phyloP scores from a whole-genome alignment of 2,888 invertebrate species.

The Pristionchus exspectatus region DNA sequence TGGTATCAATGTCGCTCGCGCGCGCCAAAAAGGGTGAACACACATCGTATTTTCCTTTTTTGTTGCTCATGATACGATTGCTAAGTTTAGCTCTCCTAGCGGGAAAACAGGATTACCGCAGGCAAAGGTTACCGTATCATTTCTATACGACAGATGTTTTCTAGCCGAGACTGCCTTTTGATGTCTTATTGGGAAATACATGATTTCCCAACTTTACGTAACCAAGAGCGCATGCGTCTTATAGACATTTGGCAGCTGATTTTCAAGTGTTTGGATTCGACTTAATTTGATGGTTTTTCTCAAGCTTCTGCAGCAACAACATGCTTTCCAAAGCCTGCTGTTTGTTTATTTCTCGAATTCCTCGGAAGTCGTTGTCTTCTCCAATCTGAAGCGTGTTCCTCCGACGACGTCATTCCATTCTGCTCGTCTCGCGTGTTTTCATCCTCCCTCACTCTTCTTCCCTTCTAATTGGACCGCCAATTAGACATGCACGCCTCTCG shows the following conservation, averaged over 20 bases:
- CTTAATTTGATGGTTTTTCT: too few species aligned
- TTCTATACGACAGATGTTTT: neutral
- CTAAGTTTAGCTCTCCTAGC: neutral
- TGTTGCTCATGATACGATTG: neutral
- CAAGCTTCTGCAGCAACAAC: too few species aligned
- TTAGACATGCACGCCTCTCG: neutral
- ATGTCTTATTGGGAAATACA: neutral
- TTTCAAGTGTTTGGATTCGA: neutral
- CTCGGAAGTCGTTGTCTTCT: neutral
- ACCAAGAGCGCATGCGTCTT: neutral
- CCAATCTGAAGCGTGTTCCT: neutral
- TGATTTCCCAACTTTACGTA: neutral
- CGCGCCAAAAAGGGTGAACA: conserved; percentile 11
- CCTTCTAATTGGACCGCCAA: conserved; percentile 16
- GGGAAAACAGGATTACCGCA: neutral
- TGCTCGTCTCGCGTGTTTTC: neutral
- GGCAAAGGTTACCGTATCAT: neutral
- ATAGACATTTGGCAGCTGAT: neutral
- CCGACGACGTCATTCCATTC: neutral
- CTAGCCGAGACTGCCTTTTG: neutral
- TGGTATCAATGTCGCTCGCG: conserved; percentile 1
- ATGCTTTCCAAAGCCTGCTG: too few species aligned
- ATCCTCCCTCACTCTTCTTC: neutral
- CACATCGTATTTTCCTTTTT: neutral
- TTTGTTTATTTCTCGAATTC: neutral